These are phyloP conservation scores for Scaptomyza flava DNA, from an alignment of 2,888 invertebrate species.

Conservation along the genomic window DNA sequence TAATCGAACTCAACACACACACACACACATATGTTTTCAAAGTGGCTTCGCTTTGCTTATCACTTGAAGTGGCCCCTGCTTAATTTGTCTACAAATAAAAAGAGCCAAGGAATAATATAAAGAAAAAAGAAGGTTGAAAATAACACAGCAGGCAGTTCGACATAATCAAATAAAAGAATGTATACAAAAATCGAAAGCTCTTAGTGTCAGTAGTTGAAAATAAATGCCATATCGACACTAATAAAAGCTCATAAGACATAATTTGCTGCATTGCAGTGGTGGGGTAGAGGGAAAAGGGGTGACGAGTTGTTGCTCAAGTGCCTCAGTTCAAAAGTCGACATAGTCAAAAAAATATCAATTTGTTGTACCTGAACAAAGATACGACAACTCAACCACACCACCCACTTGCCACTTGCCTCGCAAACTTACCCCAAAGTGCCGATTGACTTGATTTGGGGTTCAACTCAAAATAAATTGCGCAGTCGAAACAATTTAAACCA, in stretches of 20 bases:
- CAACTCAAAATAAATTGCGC: slow-evolving; percentile 58
- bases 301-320: neutral
- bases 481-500: slow-evolving; percentile 43
- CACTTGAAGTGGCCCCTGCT: slow-evolving; percentile 67
- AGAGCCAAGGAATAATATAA: slow-evolving; percentile 13
- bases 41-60: slow-evolving; percentile 72
- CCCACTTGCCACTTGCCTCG: neutral
- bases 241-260: slow-evolving; percentile 12
- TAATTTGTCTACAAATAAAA: slow-evolving; percentile 42
- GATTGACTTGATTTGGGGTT: slow-evolving; percentile 36
- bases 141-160: slow-evolving; percentile 9
- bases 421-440: neutral
- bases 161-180: slow-evolving; percentile 25
- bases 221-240: slow-evolving; percentile 17
- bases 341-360: slow-evolving; percentile 22
- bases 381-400: neutral
- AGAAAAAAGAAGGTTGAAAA: slow-evolving; percentile 14
- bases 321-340: slow-evolving; percentile 28
- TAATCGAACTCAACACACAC: slow-evolving; percentile 47
- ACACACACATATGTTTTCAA: slow-evolving; percentile 34
- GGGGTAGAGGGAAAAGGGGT: too few species aligned
- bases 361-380: slow-evolving; percentile 37
- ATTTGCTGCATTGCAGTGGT: too few species aligned
- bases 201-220: slow-evolving; percentile 14
- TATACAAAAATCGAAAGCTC: neutral